Conservation (phyloP, 2,888 invertebrate species). For the Platycnemis pennipes region DNA sequence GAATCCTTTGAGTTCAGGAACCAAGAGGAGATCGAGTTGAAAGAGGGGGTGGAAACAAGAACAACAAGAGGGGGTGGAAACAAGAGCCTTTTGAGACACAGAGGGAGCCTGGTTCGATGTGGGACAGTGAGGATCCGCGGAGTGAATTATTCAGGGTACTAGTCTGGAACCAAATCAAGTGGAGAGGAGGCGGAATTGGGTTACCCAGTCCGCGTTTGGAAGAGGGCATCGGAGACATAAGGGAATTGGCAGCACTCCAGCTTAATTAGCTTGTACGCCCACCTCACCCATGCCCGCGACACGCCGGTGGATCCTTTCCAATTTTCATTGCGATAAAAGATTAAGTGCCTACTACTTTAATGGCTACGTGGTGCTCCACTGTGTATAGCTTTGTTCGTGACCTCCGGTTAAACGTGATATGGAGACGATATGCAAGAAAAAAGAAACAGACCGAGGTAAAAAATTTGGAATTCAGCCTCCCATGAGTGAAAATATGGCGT, state of each 20-base stretch:
- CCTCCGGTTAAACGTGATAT: too few relatives aligned
- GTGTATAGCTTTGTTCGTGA: too few relatives aligned
- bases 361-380: too few relatives aligned
- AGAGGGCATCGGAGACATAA: background rate
- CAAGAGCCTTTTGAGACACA: background rate
- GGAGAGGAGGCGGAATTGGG: constrained; percentile 30
- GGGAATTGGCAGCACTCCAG: constrained; percentile 39
- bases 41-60: background rate
- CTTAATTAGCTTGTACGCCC: constrained; percentile 35
- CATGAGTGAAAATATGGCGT: too few relatives aligned
- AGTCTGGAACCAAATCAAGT: constrained; percentile 31
- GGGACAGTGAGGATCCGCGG: background rate
- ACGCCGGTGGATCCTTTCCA: background rate
- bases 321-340: too few relatives aligned
- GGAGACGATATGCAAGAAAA: too few relatives aligned
- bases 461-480: too few relatives aligned
- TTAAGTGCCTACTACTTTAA: too few relatives aligned
- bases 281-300: background rate
- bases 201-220: constrained; percentile 20
- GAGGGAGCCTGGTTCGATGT: background rate
- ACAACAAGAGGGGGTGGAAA: background rate
- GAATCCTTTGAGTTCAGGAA: too few relatives aligned
- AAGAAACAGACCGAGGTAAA: too few relatives aligned
- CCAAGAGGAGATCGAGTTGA: too few relatives aligned
- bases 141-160: constrained; percentile 5